Percentiles rank a stretch among this genome's conserved stretches.
Conservation (phyloP, 2,888 invertebrate genomes). For the Parthenolecanium corni region DNA sequence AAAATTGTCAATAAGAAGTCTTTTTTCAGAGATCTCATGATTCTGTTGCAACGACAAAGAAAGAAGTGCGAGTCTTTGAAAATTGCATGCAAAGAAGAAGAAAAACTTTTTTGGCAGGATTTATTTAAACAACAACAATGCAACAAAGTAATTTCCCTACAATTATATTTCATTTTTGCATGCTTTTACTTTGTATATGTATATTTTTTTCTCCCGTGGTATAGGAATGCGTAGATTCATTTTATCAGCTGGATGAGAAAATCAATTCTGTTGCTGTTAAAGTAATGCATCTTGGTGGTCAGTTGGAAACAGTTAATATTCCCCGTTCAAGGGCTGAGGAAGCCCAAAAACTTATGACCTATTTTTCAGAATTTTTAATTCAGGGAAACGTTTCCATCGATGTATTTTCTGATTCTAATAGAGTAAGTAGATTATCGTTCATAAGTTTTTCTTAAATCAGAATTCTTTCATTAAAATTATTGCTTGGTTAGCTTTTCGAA, state of each 20-base stretch:
- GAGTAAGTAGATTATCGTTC: slow-evolving; percentile 42
- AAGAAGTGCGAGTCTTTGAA: slow-evolving; percentile 77
- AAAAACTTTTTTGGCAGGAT: slow-evolving; percentile 67
- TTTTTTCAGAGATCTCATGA: slow-evolving; percentile 45
- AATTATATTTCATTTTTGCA: neutral
- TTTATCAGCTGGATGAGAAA: slow-evolving; percentile 57
- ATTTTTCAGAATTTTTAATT: slow-evolving; percentile 30
- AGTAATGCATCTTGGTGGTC: slow-evolving; percentile 96
- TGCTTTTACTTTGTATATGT: slow-evolving; percentile 2
- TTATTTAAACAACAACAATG: slow-evolving; percentile 70
- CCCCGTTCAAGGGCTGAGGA: slow-evolving; percentile 90
- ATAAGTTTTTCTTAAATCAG: slow-evolving; percentile 19
- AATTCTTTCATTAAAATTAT: too few species aligned
- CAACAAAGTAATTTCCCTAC: slow-evolving; percentile 49
- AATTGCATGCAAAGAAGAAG: slow-evolving; percentile 70
- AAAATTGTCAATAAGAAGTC: neutral
- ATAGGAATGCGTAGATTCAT: slow-evolving; percentile 22
- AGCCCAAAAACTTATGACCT: slow-evolving; percentile 74
- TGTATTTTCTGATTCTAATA: slow-evolving; percentile 72
- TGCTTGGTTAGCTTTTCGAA: slow-evolving; percentile 42
- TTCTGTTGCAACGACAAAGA: slow-evolving; percentile 71
- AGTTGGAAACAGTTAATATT: slow-evolving; percentile 89
- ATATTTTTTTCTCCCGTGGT: slow-evolving; percentile 32
- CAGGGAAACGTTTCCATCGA: slow-evolving; percentile 73
- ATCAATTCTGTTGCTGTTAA: slow-evolving; percentile 95